Conservation (phyloP, 1,140 invertebrate genomes). For the Euwallacea fornicatus region DNA sequence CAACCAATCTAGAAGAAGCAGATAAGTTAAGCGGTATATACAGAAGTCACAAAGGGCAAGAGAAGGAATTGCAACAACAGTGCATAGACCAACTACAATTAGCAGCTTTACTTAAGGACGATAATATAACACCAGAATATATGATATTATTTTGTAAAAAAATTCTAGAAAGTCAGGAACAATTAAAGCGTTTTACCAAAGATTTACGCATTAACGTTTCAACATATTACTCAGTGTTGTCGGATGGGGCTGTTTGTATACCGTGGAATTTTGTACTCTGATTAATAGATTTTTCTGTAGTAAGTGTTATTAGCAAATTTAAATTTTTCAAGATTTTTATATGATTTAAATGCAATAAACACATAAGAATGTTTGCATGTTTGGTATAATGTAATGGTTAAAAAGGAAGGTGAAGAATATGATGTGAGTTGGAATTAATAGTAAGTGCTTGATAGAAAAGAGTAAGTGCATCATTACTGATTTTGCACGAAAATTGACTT, state of each 20-base stretch:
- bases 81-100: slow-evolving; percentile 70
- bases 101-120: slow-evolving; percentile 77
- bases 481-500: too few relatives aligned
- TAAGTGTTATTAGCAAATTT: too few relatives aligned
- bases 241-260: slow-evolving; percentile 87
- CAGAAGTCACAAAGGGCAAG: slow-evolving; percentile 76
- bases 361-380: too few relatives aligned
- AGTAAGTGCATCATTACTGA: too few relatives aligned
- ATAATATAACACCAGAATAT: slow-evolving; percentile 83
- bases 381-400: too few relatives aligned
- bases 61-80: slow-evolving; percentile 68
- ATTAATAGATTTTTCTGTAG: slow-evolving; percentile 7
- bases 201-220: slow-evolving; percentile 76
- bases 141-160: slow-evolving; percentile 84
- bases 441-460: too few relatives aligned
- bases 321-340: too few relatives aligned
- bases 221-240: slow-evolving; percentile 88
- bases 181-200: slow-evolving; percentile 45
- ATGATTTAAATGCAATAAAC: too few relatives aligned
- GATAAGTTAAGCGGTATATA: slow-evolving; percentile 70
- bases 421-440: too few relatives aligned
- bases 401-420: too few relatives aligned
- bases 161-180: slow-evolving; percentile 61
- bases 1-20: slow-evolving; percentile 74
- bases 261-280: slow-evolving; percentile 86